Base-by-base conservation (phyloP, 2,113 vertebrate genomes). In the Chroicocephalus ridibundus region DNA sequence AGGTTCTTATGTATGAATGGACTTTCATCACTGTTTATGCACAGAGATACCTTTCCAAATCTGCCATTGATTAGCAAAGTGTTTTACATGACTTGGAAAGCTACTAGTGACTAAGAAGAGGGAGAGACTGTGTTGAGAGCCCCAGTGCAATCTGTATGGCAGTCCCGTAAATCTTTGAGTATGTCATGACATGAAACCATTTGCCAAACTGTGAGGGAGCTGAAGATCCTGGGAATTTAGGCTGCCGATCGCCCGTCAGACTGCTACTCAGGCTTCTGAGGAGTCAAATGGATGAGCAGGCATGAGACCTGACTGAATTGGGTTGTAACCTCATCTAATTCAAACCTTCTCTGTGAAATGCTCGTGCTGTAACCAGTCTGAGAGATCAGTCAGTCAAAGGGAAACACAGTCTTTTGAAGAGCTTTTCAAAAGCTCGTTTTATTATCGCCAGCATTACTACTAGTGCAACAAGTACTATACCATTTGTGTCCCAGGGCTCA, bases 261-360 rank as follows among this genome's bases (percentile, higher is more conserved):
- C 57, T 84, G 46, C 47, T 58, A 72, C 25, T 92, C 74, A 85
- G 74, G 42, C 36, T 91, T 82, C 58, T 61, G 25, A 60, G 31
- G 65, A 96, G 69, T 64, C 86, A 92, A 66, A 95, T 15, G 69
- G 76, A 71, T 88, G 72, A 92, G 47, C 42, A 71, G 36, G 27
- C 92, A 49, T 40, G 72, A 89, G 75, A 65, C 47, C 64, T 86
- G 68, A 44, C 72, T 94, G 88, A 95, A 94, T 16, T 72, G 77
- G 34, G 36, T 46, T 87, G 84, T 89, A 95, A 93, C 58, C 58
- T 80, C 75, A 54, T 58, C 75, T 86, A 79, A 93, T 94, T 94
- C 86, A 96, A 87, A 91, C 38, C 21, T 64, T 79, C 70, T 81
- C 62, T 69, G 49, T 69, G 78, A 91, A 89, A 93, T 69, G 8